Base-by-base conservation (phyloP, 2,797 vertebrate genomes). In the Mormyrops boulengeri region DNA sequence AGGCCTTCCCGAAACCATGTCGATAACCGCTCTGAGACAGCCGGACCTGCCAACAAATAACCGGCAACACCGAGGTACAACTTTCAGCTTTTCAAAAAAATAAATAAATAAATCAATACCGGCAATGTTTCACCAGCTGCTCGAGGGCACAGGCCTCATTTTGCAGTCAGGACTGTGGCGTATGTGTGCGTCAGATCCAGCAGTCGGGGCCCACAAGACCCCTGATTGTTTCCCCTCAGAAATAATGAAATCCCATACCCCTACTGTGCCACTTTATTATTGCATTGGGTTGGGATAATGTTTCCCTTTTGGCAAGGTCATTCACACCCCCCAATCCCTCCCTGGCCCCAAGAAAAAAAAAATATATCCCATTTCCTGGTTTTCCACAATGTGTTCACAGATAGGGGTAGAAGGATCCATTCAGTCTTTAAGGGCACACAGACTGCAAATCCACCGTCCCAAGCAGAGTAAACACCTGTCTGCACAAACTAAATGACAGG, bases 231-330 rank as follows among this genome's bases (percentile, higher is more conserved):
- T 88, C 80, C 85, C 49, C 62, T 69, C 30, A 87, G 50, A 90
- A 85, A 77, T 88, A 90, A 91, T 91, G 89, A 89, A 90, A 91
- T 88, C 50, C 87, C 91, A 87, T 44, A 69, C 86, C 86, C 60
- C 87, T 50, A 89, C 55, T 85, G 88, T 90, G 88, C 30, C 49
- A 89, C 88, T 86, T 86, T 85, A 88, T 80, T 90, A 86, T 87
- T 60, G 85, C 87, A 84, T 53, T 34, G 85, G 30, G 85, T 77
- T 85, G 44, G 62, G 88, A 89, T 88, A 86, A 88, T 26, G 77
- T 90, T 89, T 90, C 88, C 57, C 57, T 19, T 86, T 55, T 86
- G 89, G 87, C 91, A 69, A 89, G 60, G 85, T 88, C 85, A 88
- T 44, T 77, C 88, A 84, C n/a, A 66, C n/a, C 85, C 88, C 62